A percentile compares a stretch with the other conserved stretches of the same genome.
Evolutionary conservation across 2,113 vertebrate species (phyloP).

Genomic region (Pelusios castaneus): DNA sequence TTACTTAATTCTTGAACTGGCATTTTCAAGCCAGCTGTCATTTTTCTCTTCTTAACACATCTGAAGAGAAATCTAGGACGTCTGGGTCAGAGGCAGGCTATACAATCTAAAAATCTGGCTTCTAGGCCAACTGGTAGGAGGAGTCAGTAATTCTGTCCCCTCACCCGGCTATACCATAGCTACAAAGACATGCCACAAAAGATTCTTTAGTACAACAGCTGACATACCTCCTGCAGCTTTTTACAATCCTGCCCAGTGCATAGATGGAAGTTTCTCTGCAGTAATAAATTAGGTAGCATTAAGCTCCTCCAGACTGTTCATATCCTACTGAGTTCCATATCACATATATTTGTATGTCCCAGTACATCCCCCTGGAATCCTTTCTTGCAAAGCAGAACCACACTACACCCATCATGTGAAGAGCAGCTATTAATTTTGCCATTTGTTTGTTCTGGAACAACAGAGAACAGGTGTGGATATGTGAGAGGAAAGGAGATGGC

Average conservation of each 20-base stretch:
- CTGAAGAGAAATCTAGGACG: too few species aligned
- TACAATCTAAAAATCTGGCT: too few species aligned
- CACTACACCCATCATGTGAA: background rate
- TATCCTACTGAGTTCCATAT: background rate
- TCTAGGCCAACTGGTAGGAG: too few species aligned
- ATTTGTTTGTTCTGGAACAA: background rate
- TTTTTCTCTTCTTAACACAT: too few species aligned
- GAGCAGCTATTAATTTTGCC: accelerated
- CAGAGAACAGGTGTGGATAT: background rate
- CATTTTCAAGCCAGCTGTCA: background rate
- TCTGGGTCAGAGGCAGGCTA: too few species aligned
- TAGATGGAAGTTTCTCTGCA: too few species aligned
- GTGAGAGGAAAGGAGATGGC: background rate
- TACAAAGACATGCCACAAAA: too few species aligned
- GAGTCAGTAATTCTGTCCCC: too few species aligned
- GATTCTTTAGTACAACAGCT: too few species aligned
- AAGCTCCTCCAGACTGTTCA: background rate
- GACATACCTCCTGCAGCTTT: too few species aligned
- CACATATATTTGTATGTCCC: background rate
- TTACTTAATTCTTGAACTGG: background rate
- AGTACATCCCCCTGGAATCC: background rate
- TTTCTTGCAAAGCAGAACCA: background rate
- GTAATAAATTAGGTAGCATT: background rate
- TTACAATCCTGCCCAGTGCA: too few species aligned
- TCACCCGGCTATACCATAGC: too few species aligned